These are phyloP conservation scores for Tetramorium parvispinum DNA, from an alignment of 1,140 invertebrate genomes.

Conservation along the genomic window DNA sequence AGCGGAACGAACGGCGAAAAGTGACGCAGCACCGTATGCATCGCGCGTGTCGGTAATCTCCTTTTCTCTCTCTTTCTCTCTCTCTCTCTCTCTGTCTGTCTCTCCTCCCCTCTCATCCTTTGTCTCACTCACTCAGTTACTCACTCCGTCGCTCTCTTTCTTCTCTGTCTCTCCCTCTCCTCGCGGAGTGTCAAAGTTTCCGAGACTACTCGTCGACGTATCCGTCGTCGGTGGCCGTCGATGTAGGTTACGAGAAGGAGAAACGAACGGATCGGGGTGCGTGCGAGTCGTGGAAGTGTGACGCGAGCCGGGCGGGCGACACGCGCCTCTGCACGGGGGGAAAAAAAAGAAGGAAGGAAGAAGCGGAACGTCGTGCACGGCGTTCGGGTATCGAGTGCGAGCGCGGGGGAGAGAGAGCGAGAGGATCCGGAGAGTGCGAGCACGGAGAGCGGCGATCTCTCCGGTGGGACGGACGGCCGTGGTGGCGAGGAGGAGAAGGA, in stretches of 20 bases:
- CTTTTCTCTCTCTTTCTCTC: slow-evolving; percentile 10
- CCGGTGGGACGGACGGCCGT: background rate
- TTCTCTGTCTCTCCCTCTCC: slow-evolving; percentile 12
- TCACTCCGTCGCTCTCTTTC: background rate
- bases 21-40: slow-evolving; percentile 72
- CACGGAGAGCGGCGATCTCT: background rate
- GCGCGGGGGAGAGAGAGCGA: background rate
- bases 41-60: slow-evolving; percentile 63
- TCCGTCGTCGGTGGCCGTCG: slow-evolving; percentile 16
- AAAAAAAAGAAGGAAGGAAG: background rate
- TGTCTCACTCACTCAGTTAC: background rate
- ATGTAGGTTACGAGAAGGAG: slow-evolving; percentile 42
- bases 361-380: background rate
- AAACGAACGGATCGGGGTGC: background rate
- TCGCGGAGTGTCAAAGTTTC: slow-evolving; percentile 54
- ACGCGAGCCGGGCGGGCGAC: background rate
- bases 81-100: slow-evolving; percentile 4
- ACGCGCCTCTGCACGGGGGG: background rate
- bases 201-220: slow-evolving; percentile 40
- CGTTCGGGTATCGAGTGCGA: slow-evolving; percentile 11
- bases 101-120: background rate
- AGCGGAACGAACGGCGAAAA: slow-evolving; percentile 58
- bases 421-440: slow-evolving; percentile 3
- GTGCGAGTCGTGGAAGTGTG: slow-evolving; percentile 13
- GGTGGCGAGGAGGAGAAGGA: background rate